Evolutionary conservation across 1,140 invertebrate species (phyloP).

Genomic region (Pararge aegeria): DNA sequence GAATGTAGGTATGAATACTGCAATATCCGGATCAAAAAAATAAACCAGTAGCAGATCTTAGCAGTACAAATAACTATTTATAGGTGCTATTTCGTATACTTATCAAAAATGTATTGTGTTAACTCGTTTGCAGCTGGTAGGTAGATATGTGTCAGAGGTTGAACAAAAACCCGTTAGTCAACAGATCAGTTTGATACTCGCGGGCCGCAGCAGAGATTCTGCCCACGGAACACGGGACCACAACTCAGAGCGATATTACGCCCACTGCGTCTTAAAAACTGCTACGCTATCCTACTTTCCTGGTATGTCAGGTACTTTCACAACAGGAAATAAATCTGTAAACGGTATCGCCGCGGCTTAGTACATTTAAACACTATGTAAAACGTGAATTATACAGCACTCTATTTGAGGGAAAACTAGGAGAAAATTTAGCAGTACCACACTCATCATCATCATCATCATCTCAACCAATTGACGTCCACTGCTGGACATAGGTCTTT

Average conservation of each 20-base stretch:
- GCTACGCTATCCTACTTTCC: constrained; percentile 48
- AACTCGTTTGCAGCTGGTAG: not conserved
- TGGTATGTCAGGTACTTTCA: constrained; percentile 26
- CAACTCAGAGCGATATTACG: constrained; percentile 12
- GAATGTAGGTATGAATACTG: too few species aligned
- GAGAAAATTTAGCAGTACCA: too few species aligned
- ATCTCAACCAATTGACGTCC: too few species aligned
- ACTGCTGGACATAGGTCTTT: too few species aligned
- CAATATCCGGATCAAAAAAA: too few species aligned
- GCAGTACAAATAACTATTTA: too few species aligned
- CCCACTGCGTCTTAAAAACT: constrained; percentile 35
- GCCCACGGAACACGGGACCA: constrained; percentile 30
- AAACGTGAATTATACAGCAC: too few species aligned
- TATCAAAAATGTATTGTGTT: not conserved
- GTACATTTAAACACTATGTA: too few species aligned
- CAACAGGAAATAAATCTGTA: constrained; percentile 19
- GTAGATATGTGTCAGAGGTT: constrained; percentile 38
- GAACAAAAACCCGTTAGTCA: constrained; percentile 54
- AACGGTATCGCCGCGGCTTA: not conserved
- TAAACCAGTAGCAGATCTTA: too few species aligned
- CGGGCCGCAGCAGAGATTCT: constrained; percentile 26
- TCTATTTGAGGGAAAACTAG: too few species aligned
- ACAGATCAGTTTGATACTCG: constrained; percentile 25
- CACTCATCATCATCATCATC: too few species aligned
- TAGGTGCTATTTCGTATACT: not conserved